Evolutionary conservation across 2,888 invertebrate genomes (phyloP), one percentile per base, ranked within the genome.

Genomic region (Orthosia gothica): DNA sequence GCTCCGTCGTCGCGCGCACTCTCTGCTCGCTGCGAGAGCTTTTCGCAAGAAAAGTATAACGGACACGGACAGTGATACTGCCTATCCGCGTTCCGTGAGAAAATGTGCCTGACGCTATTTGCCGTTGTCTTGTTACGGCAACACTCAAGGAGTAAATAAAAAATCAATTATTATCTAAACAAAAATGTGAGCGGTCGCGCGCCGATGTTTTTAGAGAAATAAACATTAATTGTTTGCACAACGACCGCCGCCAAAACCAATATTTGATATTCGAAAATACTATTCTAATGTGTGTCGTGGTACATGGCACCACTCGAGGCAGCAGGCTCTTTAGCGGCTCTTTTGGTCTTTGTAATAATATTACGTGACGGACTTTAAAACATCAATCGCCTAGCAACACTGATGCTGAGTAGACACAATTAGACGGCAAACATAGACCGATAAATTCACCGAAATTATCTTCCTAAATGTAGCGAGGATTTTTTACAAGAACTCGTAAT

Each of bases 251-350:
- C 94, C 94, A 95, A 92, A 93, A 94, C 91, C 91, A 96, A 96
- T 96, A 96, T 96, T 96, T 93, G 94, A 94, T 94, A 93, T 96
- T 96, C 94, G 95, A 96, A 96, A 96, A 96, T 95, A 95, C 95
- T 95, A 95, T 96, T 95, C 95, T 95, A 95, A 95, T 95, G 95
- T 95, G 93, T 95, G 95, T 95, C 93, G 94, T 90, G 91, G 93
- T 92, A 93, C 93, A 93, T 79, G 87, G 84, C 88, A 86, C 90
- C 91, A 90, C 93, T 93, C 90, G 88, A 87, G 88, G 90, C 92
- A 92, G 93, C 92, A 92, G 92, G 93, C 94, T 93, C 93, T 94
- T 94, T 93, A 93, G 95, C 95, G 95, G 95, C 94, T 92, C 94
- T 94, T 95, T 95, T 94, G 92, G 92, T 94, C 91, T 93, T 87